phyloP scores from a whole-genome alignment of 92 coral and sea anemone genomes.

The Metridium senile region DNA sequence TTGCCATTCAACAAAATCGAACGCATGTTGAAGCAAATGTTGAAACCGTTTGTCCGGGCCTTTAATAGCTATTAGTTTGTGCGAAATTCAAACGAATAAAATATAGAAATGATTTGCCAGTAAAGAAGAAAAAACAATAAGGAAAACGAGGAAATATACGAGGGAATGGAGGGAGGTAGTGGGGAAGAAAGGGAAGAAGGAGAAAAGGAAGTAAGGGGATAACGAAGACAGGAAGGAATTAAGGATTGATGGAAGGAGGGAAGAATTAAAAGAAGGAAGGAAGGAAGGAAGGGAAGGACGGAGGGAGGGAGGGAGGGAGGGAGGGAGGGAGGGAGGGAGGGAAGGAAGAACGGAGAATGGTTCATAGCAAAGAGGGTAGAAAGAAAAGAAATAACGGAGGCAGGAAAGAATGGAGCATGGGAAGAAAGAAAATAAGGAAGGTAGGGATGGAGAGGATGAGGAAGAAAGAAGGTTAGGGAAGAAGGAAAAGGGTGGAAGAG shows the following conservation, averaged over 20 bases:
- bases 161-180: neutral
- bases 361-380: neutral
- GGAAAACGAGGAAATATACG: neutral
- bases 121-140: too few species aligned
- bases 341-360: neutral
- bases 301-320: conserved; percentile 14
- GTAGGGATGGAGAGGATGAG: neutral
- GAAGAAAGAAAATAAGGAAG: neutral
- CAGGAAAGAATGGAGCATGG: neutral
- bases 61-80: too few species aligned
- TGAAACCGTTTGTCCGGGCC: too few species aligned
- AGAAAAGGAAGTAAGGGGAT: neutral
- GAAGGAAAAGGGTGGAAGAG: neutral
- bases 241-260: neutral
- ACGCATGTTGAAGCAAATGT: too few species aligned
- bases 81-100: too few species aligned
- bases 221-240: neutral
- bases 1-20: too few species aligned
- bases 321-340: neutral
- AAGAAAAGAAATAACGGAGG: neutral
- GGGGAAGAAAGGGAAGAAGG: neutral
- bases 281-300: conserved; percentile 4
- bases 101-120: too few species aligned
- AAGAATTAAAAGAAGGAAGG: neutral
- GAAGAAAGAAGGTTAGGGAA: neutral